Evolutionary conservation across 2,797 vertebrate genomes (phyloP), one percentile per base, ranked within the genome.

Genomic region (Chiloscyllium punctatum): DNA sequence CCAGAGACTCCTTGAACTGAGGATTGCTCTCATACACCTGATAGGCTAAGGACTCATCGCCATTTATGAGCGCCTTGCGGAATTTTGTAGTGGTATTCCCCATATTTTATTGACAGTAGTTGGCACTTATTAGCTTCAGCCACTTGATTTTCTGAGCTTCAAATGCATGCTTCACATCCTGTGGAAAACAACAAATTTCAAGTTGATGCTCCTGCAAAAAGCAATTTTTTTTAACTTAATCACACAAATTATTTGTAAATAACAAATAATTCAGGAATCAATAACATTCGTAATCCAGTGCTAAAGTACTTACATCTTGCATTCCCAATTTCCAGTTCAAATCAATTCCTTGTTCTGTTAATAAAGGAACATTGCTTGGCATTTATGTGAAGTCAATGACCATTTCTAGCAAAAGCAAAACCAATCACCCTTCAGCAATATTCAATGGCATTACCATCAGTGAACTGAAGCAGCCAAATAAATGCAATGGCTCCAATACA

Each of bases 81-180:
- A 99, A 99, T 97, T 99, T 99, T 96, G 99, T 99, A 23, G 99
- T 99, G 94, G 99, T 98, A 97, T 99, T 99, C 97, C 99, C 99
- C 99, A 99, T 99, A 97, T 97, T 98, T 96, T 96, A 53, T 97
- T 96, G 97, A 96, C 95, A 97, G 91, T 88, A 95, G 96, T 95
- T 96, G 96, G 96, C 96, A 97, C 96, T 97, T 96, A 8, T 96
- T 96, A 96, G 97, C 96, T 97, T 98, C 97, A 98, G 97, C 96
- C 96, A 97, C 97, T 97, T 97, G 96, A 96, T 94, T 96, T 96
- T 97, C 2, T 21, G 96, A 95, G 97, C 97, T 97, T 96, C 96
- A 74, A 95, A 0, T 97, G 97, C 98, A 99, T 99, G 96, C 96
- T 98, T 97, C 97, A 96, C 96, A 96, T 97, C 97, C 98, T 99